Conservation (phyloP, 2,797 vertebrate genomes). For the Coccyzus lansbergi region DNA sequence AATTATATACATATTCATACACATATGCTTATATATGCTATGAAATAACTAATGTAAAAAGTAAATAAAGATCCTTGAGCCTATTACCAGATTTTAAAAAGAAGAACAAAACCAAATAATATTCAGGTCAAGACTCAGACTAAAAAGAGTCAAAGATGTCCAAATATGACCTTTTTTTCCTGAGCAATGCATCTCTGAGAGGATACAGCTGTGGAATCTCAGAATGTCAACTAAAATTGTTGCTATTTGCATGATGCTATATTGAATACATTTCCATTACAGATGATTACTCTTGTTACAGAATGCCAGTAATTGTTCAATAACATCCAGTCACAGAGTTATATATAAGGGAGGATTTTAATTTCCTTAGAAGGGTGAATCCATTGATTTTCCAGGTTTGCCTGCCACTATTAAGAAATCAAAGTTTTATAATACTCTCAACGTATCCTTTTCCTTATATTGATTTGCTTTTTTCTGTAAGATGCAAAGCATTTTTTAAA, state of each 20-base stretch:
- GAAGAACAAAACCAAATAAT: not conserved
- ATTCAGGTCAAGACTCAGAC: not conserved
- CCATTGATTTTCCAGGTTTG: constrained; percentile 10
- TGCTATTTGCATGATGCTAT: not conserved
- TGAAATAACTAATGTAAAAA: not conserved
- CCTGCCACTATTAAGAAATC: not conserved
- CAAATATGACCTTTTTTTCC: not conserved
- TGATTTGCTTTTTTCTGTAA: constrained; percentile 24
- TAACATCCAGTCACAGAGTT: not conserved
- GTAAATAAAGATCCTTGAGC: not conserved
- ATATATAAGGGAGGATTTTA: not conserved
- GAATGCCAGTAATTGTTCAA: constrained; percentile 3
- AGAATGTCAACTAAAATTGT: not conserved
- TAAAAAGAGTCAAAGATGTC: not conserved
- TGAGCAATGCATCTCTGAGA: not conserved
- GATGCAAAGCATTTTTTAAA: not conserved
- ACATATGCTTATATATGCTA: not conserved
- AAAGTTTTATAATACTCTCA: not conserved
- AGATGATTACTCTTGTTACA: constrained; percentile 1
- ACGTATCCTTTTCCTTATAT: not conserved
- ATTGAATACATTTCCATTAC: not conserved
- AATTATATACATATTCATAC: not conserved
- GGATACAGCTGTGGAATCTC: not conserved
- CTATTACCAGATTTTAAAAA: not conserved
- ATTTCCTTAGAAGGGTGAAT: not conserved